Evolutionary conservation across 2,113 vertebrate species (phyloP).

Genomic region (Atlantisia rogersi): DNA sequence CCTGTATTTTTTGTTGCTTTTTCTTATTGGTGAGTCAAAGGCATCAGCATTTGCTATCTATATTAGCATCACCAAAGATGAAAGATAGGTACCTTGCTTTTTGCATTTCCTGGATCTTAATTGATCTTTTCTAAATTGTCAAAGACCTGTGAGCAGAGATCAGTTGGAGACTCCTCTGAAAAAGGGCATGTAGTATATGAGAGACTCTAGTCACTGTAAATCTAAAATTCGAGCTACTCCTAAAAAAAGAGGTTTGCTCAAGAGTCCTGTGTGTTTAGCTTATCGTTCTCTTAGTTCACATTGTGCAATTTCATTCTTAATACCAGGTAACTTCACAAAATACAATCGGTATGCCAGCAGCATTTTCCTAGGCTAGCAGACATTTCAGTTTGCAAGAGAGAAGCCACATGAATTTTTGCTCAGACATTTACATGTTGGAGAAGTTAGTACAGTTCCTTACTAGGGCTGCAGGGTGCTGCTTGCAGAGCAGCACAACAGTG

Average conservation of each 20-base stretch:
- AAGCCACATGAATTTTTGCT: background rate
- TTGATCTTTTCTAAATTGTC: background rate
- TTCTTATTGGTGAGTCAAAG: background rate
- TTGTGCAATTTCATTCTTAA: background rate
- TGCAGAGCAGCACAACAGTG: background rate
- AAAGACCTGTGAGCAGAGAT: background rate
- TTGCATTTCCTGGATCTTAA: background rate
- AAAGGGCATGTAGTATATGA: background rate
- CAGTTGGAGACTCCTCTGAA: background rate
- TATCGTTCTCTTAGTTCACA: background rate
- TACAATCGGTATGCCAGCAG: background rate
- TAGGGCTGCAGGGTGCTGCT: background rate
- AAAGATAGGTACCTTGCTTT: background rate
- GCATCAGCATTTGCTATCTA: background rate
- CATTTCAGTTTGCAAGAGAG: background rate
- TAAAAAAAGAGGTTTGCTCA: background rate
- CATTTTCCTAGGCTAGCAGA: background rate
- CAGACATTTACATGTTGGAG: background rate
- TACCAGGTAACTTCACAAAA: background rate
- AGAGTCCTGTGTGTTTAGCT: background rate
- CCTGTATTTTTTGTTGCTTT: background rate
- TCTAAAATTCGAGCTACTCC: background rate
- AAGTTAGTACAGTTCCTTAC: background rate
- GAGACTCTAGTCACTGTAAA: background rate
- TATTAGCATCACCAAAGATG: background rate